Base-by-base conservation (phyloP, 92 coral and sea anemone genomes). In the Meandrina meandrites region DNA sequence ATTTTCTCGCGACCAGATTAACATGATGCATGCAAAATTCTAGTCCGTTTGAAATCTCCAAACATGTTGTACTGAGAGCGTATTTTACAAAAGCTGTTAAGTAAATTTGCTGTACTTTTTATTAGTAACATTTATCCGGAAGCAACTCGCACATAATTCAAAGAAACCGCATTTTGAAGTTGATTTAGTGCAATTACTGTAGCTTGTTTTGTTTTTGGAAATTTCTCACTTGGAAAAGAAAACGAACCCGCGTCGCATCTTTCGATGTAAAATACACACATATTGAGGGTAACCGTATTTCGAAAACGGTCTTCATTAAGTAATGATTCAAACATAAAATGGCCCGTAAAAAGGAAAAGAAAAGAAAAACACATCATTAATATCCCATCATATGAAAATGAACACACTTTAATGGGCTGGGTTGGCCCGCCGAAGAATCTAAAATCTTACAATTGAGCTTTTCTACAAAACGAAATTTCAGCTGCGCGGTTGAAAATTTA, bases 341-440 rank as follows among this genome's bases (percentile, higher is more conserved):
- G 88, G 45, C 88, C 83, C 76, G 88, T 85, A 35, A 84, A 84
- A 85, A 50, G 45, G 45, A 75, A 76, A 84, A 54, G 80, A 84
- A 56, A 84, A 84, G 87, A 84, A 56, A 60, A 76, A 64, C 76
- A 85, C 66, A 10, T 78, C 88, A 85, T 85, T 85, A 85, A 77
- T 67, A 76, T 67, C 66, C 34, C 88, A 77, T 85, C 88, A 85
- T 47, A 60, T 77, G 19, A 35, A 85, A 85, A 85, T 76, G 80
- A 85, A 76, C n/a, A 28, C 40, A 42, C 62, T 42, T 78, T 85
- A 85, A 76, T 48, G 82, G 37, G 37, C 16, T 42, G 10, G 58
- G 66, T 51, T 48, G 76, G 69, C 82, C 88, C 81, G 81, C 76
- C 76, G 64, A 64, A 42, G 36, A 70, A 37, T 30, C 54, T 19